These are phyloP conservation scores for Heteropelma amictum DNA, from an alignment of 2,888 invertebrate genomes.

Conservation along the genomic window DNA sequence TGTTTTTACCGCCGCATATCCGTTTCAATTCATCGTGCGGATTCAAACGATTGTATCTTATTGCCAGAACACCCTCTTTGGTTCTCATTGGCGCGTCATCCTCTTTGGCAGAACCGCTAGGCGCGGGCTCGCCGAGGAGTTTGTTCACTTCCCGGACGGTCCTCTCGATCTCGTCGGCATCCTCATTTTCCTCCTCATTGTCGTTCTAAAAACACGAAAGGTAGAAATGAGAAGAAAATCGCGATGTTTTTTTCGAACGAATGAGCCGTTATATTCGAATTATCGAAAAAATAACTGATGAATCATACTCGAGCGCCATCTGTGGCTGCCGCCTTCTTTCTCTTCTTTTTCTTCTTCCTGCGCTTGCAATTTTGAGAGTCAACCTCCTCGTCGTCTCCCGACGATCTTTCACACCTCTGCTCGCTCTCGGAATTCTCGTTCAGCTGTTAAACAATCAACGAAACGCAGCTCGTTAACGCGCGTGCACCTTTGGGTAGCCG, in stretches of 20 bases:
- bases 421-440: slow-evolving; percentile 86
- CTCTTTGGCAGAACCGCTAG: slow-evolving; percentile 69
- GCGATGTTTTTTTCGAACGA: too few relatives aligned
- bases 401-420: slow-evolving; percentile 77
- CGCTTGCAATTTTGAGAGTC: slow-evolving; percentile 79
- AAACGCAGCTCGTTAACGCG: not conserved
- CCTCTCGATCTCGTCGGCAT: slow-evolving; percentile 84
- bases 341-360: slow-evolving; percentile 84
- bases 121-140: slow-evolving; percentile 81
- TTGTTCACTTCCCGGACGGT: slow-evolving; percentile 84
- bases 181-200: slow-evolving; percentile 57
- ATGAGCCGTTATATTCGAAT: too few relatives aligned
- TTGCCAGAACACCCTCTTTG: slow-evolving; percentile 80
- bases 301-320: slow-evolving; percentile 9
- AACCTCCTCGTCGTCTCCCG: slow-evolving; percentile 83
- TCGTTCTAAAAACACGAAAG: slow-evolving; percentile 13
- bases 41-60: slow-evolving; percentile 87
- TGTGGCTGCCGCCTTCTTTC: slow-evolving; percentile 76
- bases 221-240: too few relatives aligned
- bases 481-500: not conserved
- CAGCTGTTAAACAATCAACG: slow-evolving; percentile 76
- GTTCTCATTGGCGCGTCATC: slow-evolving; percentile 42
- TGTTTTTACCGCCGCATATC: slow-evolving; percentile 89
- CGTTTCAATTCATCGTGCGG: slow-evolving; percentile 89
- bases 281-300: not conserved